Conservation (phyloP, 2,113 vertebrate species). For the Pelusios castaneus region DNA sequence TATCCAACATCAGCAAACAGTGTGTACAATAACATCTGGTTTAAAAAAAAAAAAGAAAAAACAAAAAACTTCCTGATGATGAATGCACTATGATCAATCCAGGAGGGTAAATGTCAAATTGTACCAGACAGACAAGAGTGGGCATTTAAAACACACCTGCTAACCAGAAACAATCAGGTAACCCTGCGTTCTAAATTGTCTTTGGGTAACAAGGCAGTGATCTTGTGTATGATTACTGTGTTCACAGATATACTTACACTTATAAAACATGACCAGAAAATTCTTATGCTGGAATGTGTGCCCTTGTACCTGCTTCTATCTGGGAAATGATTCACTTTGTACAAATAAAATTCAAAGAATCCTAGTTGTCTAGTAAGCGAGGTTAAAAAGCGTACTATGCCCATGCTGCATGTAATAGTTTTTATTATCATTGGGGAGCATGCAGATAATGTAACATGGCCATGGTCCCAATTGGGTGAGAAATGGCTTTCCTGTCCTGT, state of each 20-base stretch:
- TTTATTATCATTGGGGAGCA: neutral
- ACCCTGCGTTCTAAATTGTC: neutral
- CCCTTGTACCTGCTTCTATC: neutral
- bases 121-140: neutral
- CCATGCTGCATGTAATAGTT: neutral
- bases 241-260: neutral
- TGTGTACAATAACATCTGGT: neutral
- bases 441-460: conserved; percentile 14
- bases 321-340: neutral
- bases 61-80: too few relatives aligned
- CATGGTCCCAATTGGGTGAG: conserved; percentile 9
- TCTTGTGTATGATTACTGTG: neutral
- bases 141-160: conserved; percentile 15
- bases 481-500: neutral
- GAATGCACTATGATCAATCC: neutral
- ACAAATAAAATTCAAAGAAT: neutral
- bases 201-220: neutral
- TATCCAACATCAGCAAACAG: neutral
- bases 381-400: neutral
- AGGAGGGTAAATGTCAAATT: neutral
- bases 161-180: neutral
- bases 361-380: neutral
- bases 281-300: neutral
- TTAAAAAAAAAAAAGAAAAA: neutral
- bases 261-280: neutral